Base-by-base conservation (phyloP, 2,888 invertebrate genomes). In the Congeria kusceri region DNA sequence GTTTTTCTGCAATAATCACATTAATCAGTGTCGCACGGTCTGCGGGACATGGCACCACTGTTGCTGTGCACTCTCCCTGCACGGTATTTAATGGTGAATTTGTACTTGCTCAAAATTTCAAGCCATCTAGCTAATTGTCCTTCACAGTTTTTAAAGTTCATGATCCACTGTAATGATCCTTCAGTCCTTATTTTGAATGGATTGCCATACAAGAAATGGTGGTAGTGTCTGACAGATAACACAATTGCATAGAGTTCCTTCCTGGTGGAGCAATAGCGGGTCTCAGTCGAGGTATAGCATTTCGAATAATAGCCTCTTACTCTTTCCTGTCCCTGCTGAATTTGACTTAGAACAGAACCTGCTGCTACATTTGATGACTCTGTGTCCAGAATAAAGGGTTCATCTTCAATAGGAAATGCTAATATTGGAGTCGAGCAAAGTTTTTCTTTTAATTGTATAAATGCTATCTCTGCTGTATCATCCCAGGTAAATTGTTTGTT, bases 191-290 rank as follows among this genome's bases (percentile, higher is more conserved):
- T 73, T 20, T 28, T 58, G 61, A 86, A 79, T n/a, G 59, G 53
- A 47, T 25, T 15, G 9, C 80, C 82, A 72, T 83, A 82, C n/a
- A 83, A 47, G 32, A 77, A 84, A 63, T 82, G 80, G 47, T 83
- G 79, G 59, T 73, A 83, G 56, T 82, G 59, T 71, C 77, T 80
- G 11, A 85, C 39, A 13, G 78, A 59, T 9, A 28, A 11, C 0
- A 79, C 77, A 20, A 80, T 53, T 18, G 76, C 78, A 9, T 77
- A 49, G 0, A 81, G 49, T 47, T 83, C 83, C 20, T 47, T 66
- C 23, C 70, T 5, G 1, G 77, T 76, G 0, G 62, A 58, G 56
- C 80, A 83, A 46, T 80, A 80, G 1, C 64, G 49, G 29, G 67
- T 58, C 29, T 83, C 74, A 15, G 67, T 29, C 61, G 59, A 69